Conservation (phyloP, 2,113 vertebrate genomes). For the Lasiurus borealis region DNA sequence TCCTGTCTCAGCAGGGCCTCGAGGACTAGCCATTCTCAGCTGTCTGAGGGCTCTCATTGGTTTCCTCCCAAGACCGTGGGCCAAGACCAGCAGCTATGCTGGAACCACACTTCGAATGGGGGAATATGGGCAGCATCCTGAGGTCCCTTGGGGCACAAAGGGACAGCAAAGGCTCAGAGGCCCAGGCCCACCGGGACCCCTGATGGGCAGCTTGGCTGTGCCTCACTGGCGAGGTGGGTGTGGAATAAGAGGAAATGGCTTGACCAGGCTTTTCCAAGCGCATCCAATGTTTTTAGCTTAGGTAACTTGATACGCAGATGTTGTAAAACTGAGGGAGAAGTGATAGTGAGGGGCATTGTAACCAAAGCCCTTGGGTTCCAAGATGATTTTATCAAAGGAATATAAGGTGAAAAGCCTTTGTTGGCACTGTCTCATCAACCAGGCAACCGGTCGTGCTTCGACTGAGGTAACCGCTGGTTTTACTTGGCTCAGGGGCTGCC, state of each 20-base stretch:
- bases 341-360: neutral
- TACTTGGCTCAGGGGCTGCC: slow-evolving; percentile 25
- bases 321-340: neutral
- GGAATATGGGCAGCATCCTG: neutral
- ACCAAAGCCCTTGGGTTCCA: neutral
- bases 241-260: slow-evolving; percentile 41
- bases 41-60: neutral
- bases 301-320: slow-evolving; percentile 36
- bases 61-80: neutral
- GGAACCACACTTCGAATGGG: neutral
- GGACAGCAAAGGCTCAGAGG: neutral
- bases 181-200: neutral
- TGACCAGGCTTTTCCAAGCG: slow-evolving; percentile 38
- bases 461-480: slow-evolving; percentile 37
- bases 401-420: neutral
- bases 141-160: neutral
- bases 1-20: neutral
- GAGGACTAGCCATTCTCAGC: neutral
- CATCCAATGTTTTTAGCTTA: slow-evolving; percentile 12
- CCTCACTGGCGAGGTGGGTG: neutral
- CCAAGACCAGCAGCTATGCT: neutral
- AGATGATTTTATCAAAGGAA: slow-evolving; percentile 35
- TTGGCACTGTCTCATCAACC: neutral
- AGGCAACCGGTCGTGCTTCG: neutral
- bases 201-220: neutral